Base-by-base conservation (phyloP, 2,888 invertebrate species). In the Quadroppia sp. region DNA sequence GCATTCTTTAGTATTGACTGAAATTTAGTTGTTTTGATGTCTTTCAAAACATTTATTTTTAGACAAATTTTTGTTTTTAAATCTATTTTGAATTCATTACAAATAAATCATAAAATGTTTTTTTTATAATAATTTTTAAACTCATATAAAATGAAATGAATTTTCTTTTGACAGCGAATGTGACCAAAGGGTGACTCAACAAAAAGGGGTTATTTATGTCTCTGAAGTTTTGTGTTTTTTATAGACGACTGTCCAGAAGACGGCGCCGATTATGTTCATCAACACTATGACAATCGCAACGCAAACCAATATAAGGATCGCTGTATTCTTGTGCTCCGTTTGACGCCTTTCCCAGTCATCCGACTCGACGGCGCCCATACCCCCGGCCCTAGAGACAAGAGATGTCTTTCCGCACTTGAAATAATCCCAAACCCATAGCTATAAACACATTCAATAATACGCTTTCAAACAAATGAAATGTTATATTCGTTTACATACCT, bases 341-440 rank as follows among this genome's bases (percentile, higher is more conserved):
- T n/a, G n/a, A n/a, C n/a, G n/a, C n/a, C 20, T 7, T 13, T 36
- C 1, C n/a, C 36, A 32, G 2, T 28, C 1, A 15, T 28, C 56
- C 1, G n/a, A 17, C n/a, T 69, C 28, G 11, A 1, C 23, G 7
- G 42, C 13, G 25, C 1, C 20, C 9, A 20, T 9, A n/a, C 25
- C n/a, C 13, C 45, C 45, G 11, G 40, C 9, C 11, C 7, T 1
- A 1, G 6, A 40, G 25, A 1, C 23, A 23, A 23, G 7, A 13
- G 20, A 23, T 20, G 40, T 40, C 36, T 25, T 23, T 45, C 23
- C 69, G 23, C 69, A 69, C 4, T 17, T 28, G 25, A 69, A 69
- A 17, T 45, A 69, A 4, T 69, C 25, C 69, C 69, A 69, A 45
- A 69, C 69, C 42, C 23, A 42, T 2, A 45, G 42, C 69, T 69